Base-by-base conservation (phyloP, 2,888 invertebrate genomes). In the Epinotia nisella region DNA sequence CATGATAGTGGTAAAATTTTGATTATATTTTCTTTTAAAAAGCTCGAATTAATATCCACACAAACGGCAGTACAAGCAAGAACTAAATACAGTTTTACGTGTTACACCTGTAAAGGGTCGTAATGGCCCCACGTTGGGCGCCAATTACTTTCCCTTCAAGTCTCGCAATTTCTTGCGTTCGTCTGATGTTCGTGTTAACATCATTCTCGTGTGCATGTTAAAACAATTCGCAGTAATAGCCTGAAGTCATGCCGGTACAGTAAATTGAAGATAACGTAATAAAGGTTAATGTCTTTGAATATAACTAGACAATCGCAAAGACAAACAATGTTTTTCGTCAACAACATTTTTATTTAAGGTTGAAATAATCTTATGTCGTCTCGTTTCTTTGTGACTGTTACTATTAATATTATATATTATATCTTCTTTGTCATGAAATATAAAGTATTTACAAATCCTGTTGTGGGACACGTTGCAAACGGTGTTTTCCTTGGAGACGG, bases 91-190 rank as follows among this genome's bases (percentile, higher is more conserved):
- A 56, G 3, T 35, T 35, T 35, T 15, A 45, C 15, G 17, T 24
- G 3, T 24, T 13, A 39, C 59, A 4, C 35, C 11, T 13, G 10
- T 3, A 21, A 24, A 29, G 29, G 29, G 17, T 51, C 29, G 49
- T 64, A 51, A 51, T 17, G 24, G 24, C 60, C 19, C 59, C 68
- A 58, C 45, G 56, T 49, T 56, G 58, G 45, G 69, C 51, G 69
- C 35, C 69, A 69, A 69, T 69, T 51, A 69, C 56, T 35, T 39
- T 64, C 62, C 21, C 15, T 29, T 49, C 24, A 35, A 29, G 51
- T 24, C n/a, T n/a, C n/a, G n/a, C n/a, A n/a, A n/a, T n/a, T n/a
- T 29, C 49, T 51, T 49, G 19, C 49, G 21, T 21, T 51, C 21
- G 51, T 21, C 35, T 13, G 9, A 35, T 41, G 17, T 60, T 35